Conservation (phyloP, 2,113 vertebrate genomes). For the Cololabis saira region DNA sequence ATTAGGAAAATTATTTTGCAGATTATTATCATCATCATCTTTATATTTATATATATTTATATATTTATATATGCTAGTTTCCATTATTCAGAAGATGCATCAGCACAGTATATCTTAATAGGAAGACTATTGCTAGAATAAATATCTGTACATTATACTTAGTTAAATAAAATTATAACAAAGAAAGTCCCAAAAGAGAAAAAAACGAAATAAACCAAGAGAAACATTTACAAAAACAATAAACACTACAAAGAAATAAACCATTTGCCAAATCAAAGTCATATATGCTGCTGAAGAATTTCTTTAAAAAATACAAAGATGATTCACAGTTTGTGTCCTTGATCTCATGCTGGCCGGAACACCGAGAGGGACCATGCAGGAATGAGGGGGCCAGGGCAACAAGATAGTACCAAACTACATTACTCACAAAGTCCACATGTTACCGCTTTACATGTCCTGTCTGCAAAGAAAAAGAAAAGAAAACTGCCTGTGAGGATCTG, state of each 20-base stretch:
- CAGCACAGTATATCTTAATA: conserved; percentile 84
- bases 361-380: conserved; percentile 80
- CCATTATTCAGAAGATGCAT: conserved; percentile 82
- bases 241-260: conserved; percentile 54
- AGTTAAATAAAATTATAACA: conserved; percentile 44
- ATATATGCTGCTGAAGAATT: conserved; percentile 66
- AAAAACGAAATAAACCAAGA: conserved; percentile 33
- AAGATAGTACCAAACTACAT: conserved; percentile 61
- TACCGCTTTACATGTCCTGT: conserved; percentile 1
- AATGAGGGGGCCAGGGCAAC: conserved; percentile 66
- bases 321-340: conserved; percentile 83
- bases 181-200: conserved; percentile 40
- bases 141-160: conserved; percentile 78
- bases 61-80: conserved; percentile 70
- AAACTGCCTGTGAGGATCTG: conserved; percentile 40
- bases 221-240: conserved; percentile 58
- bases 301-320: conserved; percentile 76
- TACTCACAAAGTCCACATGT: conserved; percentile 51
- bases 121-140: conserved; percentile 86
- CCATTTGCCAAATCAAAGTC: conserved; percentile 60
- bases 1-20: conserved; percentile 84
- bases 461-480: neutral
- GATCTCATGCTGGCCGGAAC: conserved; percentile 82
- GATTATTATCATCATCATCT: conserved; percentile 74
- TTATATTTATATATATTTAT: conserved; percentile 59